A percentile compares a stretch with the other conserved stretches of the same genome.
phyloP scores from a whole-genome alignment of 2,888 invertebrate species.

The Netelia virgata region DNA sequence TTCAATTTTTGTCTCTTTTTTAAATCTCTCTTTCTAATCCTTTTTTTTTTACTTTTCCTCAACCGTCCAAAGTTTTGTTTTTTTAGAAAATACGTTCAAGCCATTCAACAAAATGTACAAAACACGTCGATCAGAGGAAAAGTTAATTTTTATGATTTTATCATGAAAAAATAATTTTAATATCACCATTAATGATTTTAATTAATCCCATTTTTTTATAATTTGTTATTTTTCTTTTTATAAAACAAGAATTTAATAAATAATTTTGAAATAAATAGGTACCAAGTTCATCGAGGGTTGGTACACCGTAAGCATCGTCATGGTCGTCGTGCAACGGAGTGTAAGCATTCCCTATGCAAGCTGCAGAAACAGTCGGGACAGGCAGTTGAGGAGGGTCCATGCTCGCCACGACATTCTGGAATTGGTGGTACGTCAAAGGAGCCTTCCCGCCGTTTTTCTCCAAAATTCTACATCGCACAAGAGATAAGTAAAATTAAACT shows the following conservation, averaged over 20 bases:
- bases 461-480: constrained; percentile 88
- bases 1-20: background rate
- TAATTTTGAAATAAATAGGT: background rate
- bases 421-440: constrained; percentile 94
- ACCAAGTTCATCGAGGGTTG: constrained; percentile 94
- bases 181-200: too few relatives aligned
- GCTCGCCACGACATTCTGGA: constrained; percentile 91
- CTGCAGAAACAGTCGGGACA: constrained; percentile 86
- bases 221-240: too few relatives aligned
- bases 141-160: too few relatives aligned
- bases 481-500: constrained; percentile 4
- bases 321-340: constrained; percentile 92
- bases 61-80: background rate
- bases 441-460: constrained; percentile 92
- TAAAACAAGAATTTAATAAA: too few relatives aligned
- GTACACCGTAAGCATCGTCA: constrained; percentile 93
- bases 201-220: background rate
- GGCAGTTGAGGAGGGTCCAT: constrained; percentile 92
- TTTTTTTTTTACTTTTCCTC: background rate
- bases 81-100: too few relatives aligned
- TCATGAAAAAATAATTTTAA: too few relatives aligned
- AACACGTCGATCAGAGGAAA: too few relatives aligned
- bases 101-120: too few relatives aligned
- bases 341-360: constrained; percentile 87
- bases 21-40: background rate